phyloP scores from a whole-genome alignment of 2,113 vertebrate species.

The Gallinago undulata region DNA sequence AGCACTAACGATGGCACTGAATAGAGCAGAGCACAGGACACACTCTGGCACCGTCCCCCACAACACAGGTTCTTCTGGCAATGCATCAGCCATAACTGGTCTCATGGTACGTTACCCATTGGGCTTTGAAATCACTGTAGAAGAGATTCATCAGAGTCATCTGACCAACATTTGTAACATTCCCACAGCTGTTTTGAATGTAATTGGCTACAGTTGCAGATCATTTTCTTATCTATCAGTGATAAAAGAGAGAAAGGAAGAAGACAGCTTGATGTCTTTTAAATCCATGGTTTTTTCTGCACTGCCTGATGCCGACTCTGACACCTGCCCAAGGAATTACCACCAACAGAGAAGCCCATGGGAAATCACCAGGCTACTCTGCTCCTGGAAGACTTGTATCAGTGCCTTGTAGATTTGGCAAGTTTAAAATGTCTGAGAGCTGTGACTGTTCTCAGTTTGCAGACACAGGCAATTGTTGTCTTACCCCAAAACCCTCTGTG shows the following conservation, averaged over 20 bases:
- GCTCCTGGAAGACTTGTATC: background rate
- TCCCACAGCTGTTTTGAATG: background rate
- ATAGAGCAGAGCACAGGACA: background rate
- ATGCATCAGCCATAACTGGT: background rate
- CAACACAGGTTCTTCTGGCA: background rate
- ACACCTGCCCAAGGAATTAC: background rate
- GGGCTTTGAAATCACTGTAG: background rate
- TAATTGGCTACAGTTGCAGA: background rate
- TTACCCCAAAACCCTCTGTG: background rate
- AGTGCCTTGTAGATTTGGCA: accelerated
- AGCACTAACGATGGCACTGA: background rate
- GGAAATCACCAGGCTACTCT: background rate
- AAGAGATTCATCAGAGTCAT: background rate
- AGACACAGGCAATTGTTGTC: accelerated
- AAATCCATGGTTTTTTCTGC: background rate
- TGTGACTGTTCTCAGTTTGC: background rate
- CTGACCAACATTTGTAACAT: background rate
- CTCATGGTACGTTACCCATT: background rate
- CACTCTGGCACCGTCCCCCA: background rate
- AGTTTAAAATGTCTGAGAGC: background rate
- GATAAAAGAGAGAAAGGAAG: background rate
- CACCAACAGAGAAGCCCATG: background rate
- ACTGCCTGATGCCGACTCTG: background rate
- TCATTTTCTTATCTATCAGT: background rate
- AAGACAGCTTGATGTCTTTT: background rate